phyloP scores from a whole-genome alignment of 2,113 vertebrate species.

The Pterocles gutturalis region DNA sequence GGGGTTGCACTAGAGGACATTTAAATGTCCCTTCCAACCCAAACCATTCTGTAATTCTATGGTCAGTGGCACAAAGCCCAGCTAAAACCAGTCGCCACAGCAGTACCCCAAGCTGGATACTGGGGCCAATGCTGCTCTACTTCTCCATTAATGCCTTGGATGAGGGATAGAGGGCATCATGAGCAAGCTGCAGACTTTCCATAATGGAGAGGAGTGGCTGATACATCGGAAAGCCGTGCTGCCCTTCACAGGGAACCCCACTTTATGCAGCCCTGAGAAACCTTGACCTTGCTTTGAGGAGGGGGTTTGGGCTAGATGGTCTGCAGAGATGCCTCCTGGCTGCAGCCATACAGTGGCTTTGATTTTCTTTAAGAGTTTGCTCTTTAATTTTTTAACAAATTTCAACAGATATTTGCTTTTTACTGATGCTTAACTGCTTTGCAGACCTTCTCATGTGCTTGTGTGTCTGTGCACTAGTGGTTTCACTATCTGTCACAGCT shows the following conservation, averaged over 20 bases:
- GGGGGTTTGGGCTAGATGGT: background rate
- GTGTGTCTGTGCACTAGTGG: background rate
- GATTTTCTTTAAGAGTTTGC: background rate
- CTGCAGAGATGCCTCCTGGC: background rate
- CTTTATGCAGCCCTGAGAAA: background rate
- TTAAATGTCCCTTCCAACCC: background rate
- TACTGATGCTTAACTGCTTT: background rate
- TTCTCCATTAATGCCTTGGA: background rate
- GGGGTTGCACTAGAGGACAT: background rate
- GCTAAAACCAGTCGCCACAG: background rate
- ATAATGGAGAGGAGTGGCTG: accelerated
- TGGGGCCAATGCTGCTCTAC: background rate
- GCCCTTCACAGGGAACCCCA: background rate
- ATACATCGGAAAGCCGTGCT: background rate
- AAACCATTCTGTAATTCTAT: background rate
- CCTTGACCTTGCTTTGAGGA: background rate
- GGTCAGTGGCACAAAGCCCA: background rate
- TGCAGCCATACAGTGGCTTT: background rate
- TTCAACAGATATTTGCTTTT: background rate
- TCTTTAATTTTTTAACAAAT: background rate
- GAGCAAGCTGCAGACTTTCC: background rate
- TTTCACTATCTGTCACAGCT: background rate
- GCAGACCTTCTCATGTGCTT: background rate
- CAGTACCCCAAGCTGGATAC: background rate
- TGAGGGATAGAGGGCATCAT: background rate